phyloP scores from a whole-genome alignment of 2,113 vertebrate species.

The Phoenicopterus ruber region DNA sequence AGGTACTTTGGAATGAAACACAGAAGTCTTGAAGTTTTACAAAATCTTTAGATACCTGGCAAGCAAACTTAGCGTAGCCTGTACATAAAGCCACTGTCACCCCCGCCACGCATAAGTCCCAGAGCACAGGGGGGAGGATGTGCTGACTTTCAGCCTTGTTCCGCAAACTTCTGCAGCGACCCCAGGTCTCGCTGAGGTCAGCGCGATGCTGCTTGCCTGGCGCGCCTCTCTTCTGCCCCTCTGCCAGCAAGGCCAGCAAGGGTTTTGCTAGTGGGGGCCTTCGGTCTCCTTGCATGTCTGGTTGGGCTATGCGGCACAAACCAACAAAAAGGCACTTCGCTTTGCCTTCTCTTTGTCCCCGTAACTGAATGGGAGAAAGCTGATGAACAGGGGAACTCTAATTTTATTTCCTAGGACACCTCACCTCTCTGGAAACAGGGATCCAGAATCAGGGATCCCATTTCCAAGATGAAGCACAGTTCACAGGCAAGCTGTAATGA shows the following conservation, averaged over 20 bases:
- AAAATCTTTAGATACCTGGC: not conserved
- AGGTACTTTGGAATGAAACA: not conserved
- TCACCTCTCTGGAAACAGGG: not conserved
- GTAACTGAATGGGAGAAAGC: not conserved
- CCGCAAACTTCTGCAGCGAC: not conserved
- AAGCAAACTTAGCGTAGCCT: not conserved
- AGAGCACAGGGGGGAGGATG: not conserved
- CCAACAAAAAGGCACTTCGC: not conserved
- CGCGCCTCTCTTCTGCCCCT: not conserved
- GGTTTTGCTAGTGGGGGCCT: not conserved
- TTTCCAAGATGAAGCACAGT: not conserved
- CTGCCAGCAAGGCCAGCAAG: not conserved
- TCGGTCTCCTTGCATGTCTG: fast-evolving
- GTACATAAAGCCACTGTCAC: not conserved
- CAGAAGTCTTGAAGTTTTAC: not conserved
- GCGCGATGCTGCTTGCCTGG: fast-evolving
- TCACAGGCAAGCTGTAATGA: not conserved
- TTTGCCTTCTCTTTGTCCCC: not conserved
- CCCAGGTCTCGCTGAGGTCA: not conserved
- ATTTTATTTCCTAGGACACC: not conserved
- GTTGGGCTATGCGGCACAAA: not conserved
- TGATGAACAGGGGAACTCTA: not conserved
- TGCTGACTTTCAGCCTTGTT: not conserved
- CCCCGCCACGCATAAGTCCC: fast-evolving
- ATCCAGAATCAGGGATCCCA: not conserved